A percentile compares a stretch with the other conserved stretches of the same genome.
Evolutionary conservation across 2,113 vertebrate species (phyloP).

Genomic region (Peucedramus taeniatus): DNA sequence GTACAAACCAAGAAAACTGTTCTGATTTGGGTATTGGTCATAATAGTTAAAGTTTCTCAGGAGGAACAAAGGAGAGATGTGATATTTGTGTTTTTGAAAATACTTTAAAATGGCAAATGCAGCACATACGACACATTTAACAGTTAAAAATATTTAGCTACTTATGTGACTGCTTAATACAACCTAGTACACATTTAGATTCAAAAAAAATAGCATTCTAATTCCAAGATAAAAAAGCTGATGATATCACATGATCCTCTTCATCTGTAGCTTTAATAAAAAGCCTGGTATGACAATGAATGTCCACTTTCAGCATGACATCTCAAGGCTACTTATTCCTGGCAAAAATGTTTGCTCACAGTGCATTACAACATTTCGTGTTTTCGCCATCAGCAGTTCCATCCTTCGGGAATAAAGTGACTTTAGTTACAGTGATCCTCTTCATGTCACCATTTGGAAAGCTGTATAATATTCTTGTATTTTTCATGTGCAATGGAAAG

Average conservation of each 20-base stretch:
- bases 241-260: background rate
- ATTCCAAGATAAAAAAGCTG: background rate
- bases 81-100: background rate
- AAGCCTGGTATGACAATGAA: accelerated
- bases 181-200: background rate
- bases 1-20: background rate
- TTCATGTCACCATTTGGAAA: background rate
- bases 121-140: background rate
- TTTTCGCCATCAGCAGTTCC: background rate
- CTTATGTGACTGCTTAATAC: background rate
- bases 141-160: background rate
- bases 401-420: background rate
- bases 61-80: background rate
- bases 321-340: background rate
- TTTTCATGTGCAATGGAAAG: background rate
- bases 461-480: background rate
- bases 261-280: background rate
- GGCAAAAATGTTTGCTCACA: background rate
- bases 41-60: background rate
- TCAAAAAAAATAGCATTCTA: background rate
- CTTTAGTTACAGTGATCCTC: background rate
- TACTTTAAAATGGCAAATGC: background rate
- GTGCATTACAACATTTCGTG: background rate
- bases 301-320: background rate
- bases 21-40: background rate